phyloP scores from a whole-genome alignment of 35 echinoderm and acorn worm genomes.

The Lytechinus variegatus region DNA sequence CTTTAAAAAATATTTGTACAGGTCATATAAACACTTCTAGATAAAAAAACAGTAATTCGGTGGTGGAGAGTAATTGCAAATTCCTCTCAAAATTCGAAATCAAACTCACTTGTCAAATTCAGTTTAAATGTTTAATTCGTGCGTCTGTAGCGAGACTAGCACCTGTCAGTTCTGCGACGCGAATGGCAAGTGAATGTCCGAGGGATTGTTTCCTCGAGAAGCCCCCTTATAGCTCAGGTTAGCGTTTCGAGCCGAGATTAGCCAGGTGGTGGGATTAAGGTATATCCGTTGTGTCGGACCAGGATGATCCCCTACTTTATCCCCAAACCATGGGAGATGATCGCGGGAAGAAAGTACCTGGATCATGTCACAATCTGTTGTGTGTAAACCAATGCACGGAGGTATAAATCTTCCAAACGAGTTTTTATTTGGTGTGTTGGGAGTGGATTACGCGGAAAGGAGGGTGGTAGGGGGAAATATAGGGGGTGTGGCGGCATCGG shows the following conservation, averaged over 20 bases:
- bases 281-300: slow-evolving; percentile 9
- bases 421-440: background rate
- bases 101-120: background rate
- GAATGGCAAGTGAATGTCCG: background rate
- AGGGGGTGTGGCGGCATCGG: too few relatives aligned
- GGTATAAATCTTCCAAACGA: background rate
- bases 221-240: background rate
- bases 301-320: background rate
- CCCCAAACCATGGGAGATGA: background rate
- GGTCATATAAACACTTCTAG: too few relatives aligned
- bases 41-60: too few relatives aligned
- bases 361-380: background rate
- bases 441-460: background rate
- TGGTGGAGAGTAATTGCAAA: too few relatives aligned
- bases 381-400: background rate
- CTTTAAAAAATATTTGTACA: too few relatives aligned
- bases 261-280: background rate
- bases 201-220: background rate
- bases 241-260: background rate
- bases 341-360: background rate
- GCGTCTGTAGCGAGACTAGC: background rate
- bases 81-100: background rate
- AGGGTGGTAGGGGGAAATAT: background rate
- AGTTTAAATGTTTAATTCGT: background rate
- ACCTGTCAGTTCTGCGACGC: background rate